Conservation (phyloP, 92 coral and sea anemone species). For the Bergia sp. region DNA sequence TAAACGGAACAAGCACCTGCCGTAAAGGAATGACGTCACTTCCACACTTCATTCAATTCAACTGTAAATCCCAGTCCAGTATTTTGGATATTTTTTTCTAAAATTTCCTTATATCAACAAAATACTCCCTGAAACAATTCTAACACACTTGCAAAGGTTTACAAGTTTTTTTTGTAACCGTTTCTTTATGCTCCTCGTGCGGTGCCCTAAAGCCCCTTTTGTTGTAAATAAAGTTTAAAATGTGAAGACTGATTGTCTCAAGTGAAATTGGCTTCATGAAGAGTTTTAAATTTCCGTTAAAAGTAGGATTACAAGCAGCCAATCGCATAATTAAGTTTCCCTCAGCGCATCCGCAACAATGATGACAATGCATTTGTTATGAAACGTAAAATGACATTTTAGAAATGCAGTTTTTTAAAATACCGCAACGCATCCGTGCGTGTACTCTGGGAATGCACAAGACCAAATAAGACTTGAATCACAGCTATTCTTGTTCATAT, state of each 20-base stretch:
- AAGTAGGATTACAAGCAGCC: background rate
- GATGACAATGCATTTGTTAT: too few species aligned
- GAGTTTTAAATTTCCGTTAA: background rate
- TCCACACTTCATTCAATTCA: background rate
- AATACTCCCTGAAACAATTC: background rate
- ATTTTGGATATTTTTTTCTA: background rate
- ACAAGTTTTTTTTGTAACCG: background rate
- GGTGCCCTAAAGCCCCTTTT: background rate
- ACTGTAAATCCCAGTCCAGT: background rate
- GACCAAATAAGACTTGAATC: too few species aligned
- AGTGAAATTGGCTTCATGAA: background rate
- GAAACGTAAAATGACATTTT: background rate
- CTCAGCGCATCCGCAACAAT: too few species aligned
- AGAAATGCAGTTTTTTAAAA: too few species aligned
- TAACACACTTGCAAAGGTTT: background rate
- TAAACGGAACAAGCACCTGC: constrained; percentile 18
- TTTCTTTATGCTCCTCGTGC: background rate
- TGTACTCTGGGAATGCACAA: too few species aligned
- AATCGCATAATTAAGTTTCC: background rate
- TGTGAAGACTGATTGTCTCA: background rate
- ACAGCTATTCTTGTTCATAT: too few species aligned
- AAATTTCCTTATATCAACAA: background rate
- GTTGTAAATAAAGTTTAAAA: background rate
- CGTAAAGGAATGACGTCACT: constrained; percentile 24
- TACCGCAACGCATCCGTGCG: too few species aligned